Conservation (phyloP, 2,797 vertebrate species). For the Pempheris klunzingeri region DNA sequence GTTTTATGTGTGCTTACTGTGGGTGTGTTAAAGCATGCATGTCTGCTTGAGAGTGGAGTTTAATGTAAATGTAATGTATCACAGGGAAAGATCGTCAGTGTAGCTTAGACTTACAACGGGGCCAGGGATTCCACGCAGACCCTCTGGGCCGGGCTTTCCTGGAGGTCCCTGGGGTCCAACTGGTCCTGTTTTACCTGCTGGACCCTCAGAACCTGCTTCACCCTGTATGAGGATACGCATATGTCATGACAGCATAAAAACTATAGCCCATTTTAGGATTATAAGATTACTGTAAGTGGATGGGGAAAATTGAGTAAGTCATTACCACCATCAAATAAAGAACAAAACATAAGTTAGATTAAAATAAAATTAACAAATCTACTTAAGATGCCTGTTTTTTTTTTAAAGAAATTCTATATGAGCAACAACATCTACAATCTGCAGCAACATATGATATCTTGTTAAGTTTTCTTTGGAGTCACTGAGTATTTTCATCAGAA, state of each 20-base stretch:
- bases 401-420: neutral
- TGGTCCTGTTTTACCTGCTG: slow-evolving; percentile 96
- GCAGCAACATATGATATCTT: slow-evolving; percentile 8
- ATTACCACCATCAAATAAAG: neutral
- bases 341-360: neutral
- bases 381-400: neutral
- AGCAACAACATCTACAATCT: neutral
- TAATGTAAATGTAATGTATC: neutral
- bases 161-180: slow-evolving; percentile 96
- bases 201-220: slow-evolving; percentile 93
- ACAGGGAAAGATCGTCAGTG: neutral
- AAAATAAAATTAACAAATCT: neutral
- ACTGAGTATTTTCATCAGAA: slow-evolving; percentile 27
- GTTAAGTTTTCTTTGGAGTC: slow-evolving; percentile 8
- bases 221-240: slow-evolving; percentile 85
- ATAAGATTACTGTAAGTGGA: neutral
- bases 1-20: slow-evolving; percentile 39
- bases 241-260: neutral
- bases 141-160: slow-evolving; percentile 97
- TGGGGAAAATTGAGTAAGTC: neutral
- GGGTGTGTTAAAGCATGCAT: slow-evolving; percentile 20
- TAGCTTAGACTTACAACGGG: slow-evolving; percentile 90
- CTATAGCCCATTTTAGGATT: neutral
- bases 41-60: slow-evolving; percentile 6
- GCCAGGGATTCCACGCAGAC: slow-evolving; percentile 96